Evolutionary conservation across 2,113 vertebrate genomes (phyloP).

Genomic region (Chroicocephalus ridibundus): DNA sequence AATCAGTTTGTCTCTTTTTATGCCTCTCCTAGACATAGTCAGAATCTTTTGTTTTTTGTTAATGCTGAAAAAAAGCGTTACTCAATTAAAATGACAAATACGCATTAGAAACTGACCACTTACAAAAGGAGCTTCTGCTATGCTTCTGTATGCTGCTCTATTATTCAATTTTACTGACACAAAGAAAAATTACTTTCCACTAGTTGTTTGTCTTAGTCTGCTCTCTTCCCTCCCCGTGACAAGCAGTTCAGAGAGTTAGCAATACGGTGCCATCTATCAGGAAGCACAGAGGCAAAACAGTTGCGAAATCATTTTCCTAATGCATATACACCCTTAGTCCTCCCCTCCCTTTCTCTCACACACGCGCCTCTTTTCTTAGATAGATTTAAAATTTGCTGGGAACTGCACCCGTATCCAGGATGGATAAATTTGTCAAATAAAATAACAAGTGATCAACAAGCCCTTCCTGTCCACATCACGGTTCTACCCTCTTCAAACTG

Average conservation of each 20-base stretch:
- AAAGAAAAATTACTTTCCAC: conserved; percentile 48
- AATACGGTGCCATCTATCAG: conserved; percentile 31
- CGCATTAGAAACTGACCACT: conserved; percentile 4
- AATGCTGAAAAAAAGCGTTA: neutral
- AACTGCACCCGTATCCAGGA: neutral
- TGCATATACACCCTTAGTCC: no score
- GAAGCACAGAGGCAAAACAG: neutral
- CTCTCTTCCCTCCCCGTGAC: neutral
- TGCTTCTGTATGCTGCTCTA: neutral
- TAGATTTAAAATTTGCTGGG: neutral
- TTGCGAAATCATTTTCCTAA: neutral
- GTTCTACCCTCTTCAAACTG: neutral
- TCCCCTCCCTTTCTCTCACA: neutral
- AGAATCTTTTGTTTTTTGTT: neutral
- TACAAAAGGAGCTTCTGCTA: conserved; percentile 15
- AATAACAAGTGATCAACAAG: neutral
- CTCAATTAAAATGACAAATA: conserved; percentile 55
- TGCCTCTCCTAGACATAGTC: neutral
- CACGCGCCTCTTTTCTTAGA: neutral
- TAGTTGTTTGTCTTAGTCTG: conserved; percentile 29
- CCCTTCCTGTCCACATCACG: neutral
- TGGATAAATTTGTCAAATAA: neutral
- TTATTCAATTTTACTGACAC: conserved; percentile 44
- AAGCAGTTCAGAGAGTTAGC: conserved; percentile 16
- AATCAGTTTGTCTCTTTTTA: neutral